These are phyloP conservation scores for Parochlus steinenii DNA, from an alignment of 2,888 invertebrate species.

Conservation along the genomic window DNA sequence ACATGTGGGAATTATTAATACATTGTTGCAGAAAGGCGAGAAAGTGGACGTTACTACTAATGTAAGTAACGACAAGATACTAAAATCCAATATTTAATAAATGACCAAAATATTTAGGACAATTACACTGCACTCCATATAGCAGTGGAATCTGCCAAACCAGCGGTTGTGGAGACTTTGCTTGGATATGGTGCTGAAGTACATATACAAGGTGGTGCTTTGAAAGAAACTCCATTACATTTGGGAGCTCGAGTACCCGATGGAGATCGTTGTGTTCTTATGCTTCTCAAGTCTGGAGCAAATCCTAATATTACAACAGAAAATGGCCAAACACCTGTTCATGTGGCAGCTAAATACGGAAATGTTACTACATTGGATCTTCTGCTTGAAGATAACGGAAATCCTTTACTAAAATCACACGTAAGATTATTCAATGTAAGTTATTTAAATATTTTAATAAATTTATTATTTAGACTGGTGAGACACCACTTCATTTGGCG, in stretches of 20 bases:
- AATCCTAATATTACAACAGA: conserved; percentile 89
- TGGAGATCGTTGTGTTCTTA: conserved; percentile 84
- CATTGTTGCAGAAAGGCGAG: conserved; percentile 88
- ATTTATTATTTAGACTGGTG: conserved; percentile 50
- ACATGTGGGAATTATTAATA: conserved; percentile 93
- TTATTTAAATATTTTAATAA: conserved; percentile 2
- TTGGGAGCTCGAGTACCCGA: conserved; percentile 90
- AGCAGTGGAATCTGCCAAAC: conserved; percentile 88
- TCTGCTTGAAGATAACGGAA: conserved; percentile 84
- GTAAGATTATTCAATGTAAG: conserved; percentile 31
- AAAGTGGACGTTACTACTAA: conserved; percentile 91
- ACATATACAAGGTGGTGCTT: conserved; percentile 77
- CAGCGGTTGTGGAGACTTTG: conserved; percentile 86
- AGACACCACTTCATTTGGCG: conserved; percentile 91
- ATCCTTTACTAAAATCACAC: conserved; percentile 82
- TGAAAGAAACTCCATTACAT: conserved; percentile 89
- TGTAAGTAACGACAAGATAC: conserved; percentile 39
- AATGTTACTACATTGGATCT: conserved; percentile 73
- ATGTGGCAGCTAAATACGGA: conserved; percentile 87
- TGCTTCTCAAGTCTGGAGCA: conserved; percentile 95
- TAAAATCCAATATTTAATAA: not conserved
- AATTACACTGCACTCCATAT: conserved; percentile 96
- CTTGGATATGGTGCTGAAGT: conserved; percentile 95
- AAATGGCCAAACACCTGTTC: conserved; percentile 93
- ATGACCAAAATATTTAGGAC: conserved; percentile 41